These are phyloP conservation scores for Ranitomeya variabilis DNA, from an alignment of 2,113 vertebrate species.

Conservation along the genomic window DNA sequence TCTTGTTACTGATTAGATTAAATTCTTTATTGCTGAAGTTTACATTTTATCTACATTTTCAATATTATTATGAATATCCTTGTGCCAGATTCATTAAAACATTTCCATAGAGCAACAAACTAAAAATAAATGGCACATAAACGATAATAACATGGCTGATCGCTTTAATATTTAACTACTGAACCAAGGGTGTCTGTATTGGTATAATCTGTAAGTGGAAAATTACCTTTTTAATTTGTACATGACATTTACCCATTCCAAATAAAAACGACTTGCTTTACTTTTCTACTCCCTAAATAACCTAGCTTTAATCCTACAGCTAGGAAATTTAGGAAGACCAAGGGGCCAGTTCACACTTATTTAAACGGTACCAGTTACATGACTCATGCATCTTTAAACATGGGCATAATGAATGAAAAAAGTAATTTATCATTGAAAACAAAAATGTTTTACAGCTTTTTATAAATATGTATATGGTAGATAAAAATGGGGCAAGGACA, in stretches of 20 bases:
- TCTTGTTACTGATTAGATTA: constrained; percentile 30
- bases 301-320: constrained; percentile 29
- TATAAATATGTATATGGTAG: too few species aligned
- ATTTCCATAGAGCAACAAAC: constrained; percentile 43
- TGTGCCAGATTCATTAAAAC: constrained; percentile 42
- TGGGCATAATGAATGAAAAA: too few species aligned
- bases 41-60: constrained; percentile 49
- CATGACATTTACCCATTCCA: constrained; percentile 41
- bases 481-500: too few species aligned
- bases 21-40: constrained; percentile 48
- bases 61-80: constrained; percentile 34
- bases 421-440: too few species aligned
- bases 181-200: constrained; percentile 46
- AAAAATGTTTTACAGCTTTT: too few species aligned
- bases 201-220: constrained; percentile 51
- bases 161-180: constrained; percentile 45
- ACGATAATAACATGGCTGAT: constrained; percentile 47
- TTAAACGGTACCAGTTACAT: too few species aligned
- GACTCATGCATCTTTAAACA: too few species aligned
- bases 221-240: constrained; percentile 50
- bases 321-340: constrained; percentile 26
- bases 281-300: constrained; percentile 40
- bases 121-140: constrained; percentile 42
- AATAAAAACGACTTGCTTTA: constrained; percentile 46
- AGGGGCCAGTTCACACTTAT: neutral